These are phyloP conservation scores for Phoenicopterus ruber DNA, from an alignment of 2,113 vertebrate species.

Conservation along the genomic window DNA sequence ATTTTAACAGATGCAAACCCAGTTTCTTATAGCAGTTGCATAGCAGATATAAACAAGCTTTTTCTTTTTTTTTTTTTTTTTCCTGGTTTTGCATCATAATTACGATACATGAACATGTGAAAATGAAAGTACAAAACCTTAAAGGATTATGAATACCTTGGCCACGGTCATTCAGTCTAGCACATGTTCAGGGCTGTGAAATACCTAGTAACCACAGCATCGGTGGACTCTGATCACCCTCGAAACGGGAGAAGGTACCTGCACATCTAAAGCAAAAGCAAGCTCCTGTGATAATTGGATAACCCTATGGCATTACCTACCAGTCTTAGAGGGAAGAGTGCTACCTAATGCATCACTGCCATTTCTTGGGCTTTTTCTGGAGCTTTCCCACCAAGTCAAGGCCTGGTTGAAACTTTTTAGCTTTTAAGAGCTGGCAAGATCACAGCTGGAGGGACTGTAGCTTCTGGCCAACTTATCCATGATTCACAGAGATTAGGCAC, in stretches of 20 bases:
- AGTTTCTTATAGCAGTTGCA: neutral
- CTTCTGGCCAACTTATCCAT: neutral
- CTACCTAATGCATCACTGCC: neutral
- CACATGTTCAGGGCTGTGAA: neutral
- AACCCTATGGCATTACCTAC: neutral
- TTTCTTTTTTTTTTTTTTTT: neutral
- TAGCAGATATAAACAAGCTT: neutral
- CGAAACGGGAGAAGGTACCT: neutral
- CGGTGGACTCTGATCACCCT: neutral
- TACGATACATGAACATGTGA: neutral
- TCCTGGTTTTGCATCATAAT: neutral
- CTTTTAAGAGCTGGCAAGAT: neutral
- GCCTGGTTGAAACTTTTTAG: neutral
- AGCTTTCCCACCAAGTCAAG: neutral
- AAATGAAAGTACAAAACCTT: neutral
- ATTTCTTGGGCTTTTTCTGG: neutral
- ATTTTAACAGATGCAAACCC: neutral
- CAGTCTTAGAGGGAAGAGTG: neutral
- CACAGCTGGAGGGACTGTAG: neutral
- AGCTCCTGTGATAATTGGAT: neutral
- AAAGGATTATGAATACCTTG: neutral
- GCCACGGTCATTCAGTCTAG: neutral
- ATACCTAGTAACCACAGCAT: neutral
- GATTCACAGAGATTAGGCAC: neutral
- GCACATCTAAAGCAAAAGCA: neutral